Evolutionary conservation across 1,140 invertebrate genomes (phyloP).

Genomic region (Glomeris maerens): DNA sequence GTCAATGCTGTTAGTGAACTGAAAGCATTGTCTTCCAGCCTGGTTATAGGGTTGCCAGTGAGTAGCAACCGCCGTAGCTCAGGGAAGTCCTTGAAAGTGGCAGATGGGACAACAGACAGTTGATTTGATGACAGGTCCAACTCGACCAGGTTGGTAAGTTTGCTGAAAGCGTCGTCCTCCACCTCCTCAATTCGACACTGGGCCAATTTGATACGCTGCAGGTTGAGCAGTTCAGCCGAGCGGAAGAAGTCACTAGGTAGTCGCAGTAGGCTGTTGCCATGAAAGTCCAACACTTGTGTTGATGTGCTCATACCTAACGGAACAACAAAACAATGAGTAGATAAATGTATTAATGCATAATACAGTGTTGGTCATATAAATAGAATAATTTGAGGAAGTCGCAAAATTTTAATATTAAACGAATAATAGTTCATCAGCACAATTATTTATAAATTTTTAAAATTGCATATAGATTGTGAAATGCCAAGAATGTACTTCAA

Average conservation of each 20-base stretch:
- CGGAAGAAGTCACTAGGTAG: slow-evolving; percentile 64
- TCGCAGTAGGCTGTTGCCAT: slow-evolving; percentile 66
- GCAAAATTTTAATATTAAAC: too few relatives aligned
- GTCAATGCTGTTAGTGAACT: slow-evolving; percentile 54
- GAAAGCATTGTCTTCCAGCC: slow-evolving; percentile 60
- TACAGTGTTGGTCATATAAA: too few relatives aligned
- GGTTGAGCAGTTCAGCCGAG: slow-evolving; percentile 61
- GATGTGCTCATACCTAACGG: slow-evolving; percentile 65
- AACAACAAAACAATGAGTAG: slow-evolving; percentile 60
- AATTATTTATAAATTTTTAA: too few relatives aligned
- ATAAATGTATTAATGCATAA: too few relatives aligned
- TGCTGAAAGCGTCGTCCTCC: slow-evolving; percentile 61
- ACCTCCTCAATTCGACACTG: slow-evolving; percentile 69
- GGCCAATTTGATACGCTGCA: slow-evolving; percentile 68
- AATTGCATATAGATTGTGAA: too few relatives aligned
- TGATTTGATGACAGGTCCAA: slow-evolving; percentile 71
- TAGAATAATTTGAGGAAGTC: too few relatives aligned
- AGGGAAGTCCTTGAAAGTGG: slow-evolving; percentile 56
- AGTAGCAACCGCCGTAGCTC: slow-evolving; percentile 56
- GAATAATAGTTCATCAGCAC: too few relatives aligned
- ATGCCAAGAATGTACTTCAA: too few relatives aligned
- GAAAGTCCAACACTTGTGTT: slow-evolving; percentile 77
- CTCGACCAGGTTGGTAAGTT: slow-evolving; percentile 73
- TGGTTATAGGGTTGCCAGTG: slow-evolving; percentile 62
- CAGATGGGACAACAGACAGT: slow-evolving; percentile 57